Evolutionary conservation across 2,113 vertebrate species (phyloP).

Genomic region (Xenus cinereus): DNA sequence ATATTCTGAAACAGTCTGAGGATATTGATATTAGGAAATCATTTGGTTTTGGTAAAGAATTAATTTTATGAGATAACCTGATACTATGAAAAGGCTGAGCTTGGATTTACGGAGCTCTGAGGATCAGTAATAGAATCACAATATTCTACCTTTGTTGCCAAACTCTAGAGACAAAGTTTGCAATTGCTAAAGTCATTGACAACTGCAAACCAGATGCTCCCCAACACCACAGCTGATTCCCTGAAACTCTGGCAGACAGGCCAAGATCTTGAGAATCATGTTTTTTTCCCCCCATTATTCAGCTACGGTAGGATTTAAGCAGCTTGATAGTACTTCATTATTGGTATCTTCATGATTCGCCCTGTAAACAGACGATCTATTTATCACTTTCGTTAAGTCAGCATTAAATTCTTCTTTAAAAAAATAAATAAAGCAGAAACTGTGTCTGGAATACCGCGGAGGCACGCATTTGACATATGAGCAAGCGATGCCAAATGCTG

Average conservation of each 20-base stretch:
- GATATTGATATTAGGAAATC: neutral
- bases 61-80: neutral
- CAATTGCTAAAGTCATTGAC: neutral
- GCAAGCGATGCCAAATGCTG: constrained; percentile 12
- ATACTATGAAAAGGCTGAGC: neutral
- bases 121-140: neutral
- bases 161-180: neutral
- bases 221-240: neutral
- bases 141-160: neutral
- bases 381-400: neutral
- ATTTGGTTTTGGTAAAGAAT: neutral
- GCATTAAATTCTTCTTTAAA: neutral
- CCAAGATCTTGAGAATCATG: neutral
- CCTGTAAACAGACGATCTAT: neutral
- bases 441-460: neutral
- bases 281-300: neutral
- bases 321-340: neutral
- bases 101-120: neutral
- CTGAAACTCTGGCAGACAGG: neutral
- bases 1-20: neutral
- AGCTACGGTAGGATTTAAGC: neutral
- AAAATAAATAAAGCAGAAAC: neutral
- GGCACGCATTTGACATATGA: neutral
- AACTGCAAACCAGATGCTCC: neutral
- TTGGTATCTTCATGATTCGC: neutral